Conservation (phyloP, 2,113 vertebrate genomes). For the Rhinolophus ferrumequinum region DNA sequence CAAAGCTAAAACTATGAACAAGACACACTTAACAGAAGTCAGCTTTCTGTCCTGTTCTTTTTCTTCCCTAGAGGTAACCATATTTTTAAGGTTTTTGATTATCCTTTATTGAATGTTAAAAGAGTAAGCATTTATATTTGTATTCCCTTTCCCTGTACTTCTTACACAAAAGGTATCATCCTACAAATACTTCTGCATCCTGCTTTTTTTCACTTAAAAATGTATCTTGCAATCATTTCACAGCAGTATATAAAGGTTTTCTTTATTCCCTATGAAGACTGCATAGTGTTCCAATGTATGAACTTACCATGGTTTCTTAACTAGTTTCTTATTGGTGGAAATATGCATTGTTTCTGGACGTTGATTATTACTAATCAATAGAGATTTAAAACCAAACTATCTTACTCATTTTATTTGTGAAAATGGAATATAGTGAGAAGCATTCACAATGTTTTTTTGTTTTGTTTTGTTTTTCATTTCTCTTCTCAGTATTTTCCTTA, state of each 20-base stretch:
- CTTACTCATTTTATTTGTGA: not conserved
- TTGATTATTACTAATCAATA: not conserved
- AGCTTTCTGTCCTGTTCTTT: not conserved
- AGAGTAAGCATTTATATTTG: constrained; percentile 44
- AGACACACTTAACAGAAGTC: not conserved
- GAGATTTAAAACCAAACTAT: not conserved
- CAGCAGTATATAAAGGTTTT: not conserved
- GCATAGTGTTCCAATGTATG: not conserved
- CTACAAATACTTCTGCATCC: not conserved
- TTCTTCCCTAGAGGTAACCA: not conserved
- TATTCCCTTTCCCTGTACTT: not conserved
- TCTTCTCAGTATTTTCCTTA: too few species aligned
- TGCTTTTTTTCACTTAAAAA: not conserved
- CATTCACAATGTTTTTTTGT: not conserved
- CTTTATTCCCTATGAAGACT: not conserved
- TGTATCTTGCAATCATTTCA: not conserved
- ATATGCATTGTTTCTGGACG: not conserved
- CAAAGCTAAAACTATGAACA: constrained; percentile 38
- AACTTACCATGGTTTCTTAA: not conserved
- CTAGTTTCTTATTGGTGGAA: not conserved
- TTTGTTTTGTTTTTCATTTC: too few species aligned
- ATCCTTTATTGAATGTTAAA: constrained; percentile 35
- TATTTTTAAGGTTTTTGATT: not conserved
- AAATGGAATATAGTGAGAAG: not conserved
- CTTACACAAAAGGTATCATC: not conserved